Conservation (phyloP, 2,113 vertebrate species). For the Grantiella picta region DNA sequence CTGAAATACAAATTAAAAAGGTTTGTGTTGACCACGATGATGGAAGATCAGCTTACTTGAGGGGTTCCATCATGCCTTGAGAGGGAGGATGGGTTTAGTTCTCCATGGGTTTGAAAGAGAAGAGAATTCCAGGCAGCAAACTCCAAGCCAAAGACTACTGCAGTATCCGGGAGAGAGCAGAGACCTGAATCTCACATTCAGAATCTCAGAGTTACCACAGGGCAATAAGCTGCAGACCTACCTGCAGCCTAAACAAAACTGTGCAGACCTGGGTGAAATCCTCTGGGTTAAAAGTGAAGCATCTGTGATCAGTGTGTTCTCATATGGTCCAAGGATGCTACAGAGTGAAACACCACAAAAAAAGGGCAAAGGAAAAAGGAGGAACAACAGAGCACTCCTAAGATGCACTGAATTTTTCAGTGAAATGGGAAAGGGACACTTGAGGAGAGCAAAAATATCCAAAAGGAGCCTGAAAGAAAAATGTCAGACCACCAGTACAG, state of each 20-base stretch:
- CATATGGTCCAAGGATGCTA: neutral
- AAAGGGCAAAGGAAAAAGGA: neutral
- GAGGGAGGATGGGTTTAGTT: neutral
- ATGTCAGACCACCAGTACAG: neutral
- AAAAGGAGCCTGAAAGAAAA: neutral
- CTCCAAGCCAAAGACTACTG: neutral
- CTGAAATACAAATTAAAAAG: neutral
- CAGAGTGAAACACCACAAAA: neutral
- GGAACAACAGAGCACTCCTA: accelerated
- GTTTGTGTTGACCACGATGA: neutral
- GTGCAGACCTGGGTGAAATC: neutral
- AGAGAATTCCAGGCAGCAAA: neutral
- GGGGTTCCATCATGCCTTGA: neutral
- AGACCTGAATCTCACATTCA: neutral
- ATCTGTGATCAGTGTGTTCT: neutral
- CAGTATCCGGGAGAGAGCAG: neutral
- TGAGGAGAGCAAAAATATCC: neutral
- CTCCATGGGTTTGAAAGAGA: neutral
- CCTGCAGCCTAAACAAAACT: neutral
- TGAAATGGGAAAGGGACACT: neutral
- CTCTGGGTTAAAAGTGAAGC: neutral
- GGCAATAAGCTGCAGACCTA: neutral
- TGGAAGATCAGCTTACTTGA: neutral
- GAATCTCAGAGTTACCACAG: neutral
- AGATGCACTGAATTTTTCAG: neutral